Conservation (phyloP, 2,797 vertebrate genomes). For the Lepus townsendii region DNA sequence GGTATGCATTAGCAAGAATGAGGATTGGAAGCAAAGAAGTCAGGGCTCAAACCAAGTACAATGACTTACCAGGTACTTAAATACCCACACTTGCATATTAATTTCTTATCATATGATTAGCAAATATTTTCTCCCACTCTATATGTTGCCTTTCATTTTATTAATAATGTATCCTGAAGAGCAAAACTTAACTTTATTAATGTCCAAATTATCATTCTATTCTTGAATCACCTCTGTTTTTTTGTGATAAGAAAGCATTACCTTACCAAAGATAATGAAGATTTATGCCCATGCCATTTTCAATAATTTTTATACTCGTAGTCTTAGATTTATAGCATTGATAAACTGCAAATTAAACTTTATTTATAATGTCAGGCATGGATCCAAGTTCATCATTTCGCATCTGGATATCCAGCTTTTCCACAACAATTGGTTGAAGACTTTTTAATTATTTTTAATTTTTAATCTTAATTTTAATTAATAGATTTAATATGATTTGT, state of each 20-base stretch:
- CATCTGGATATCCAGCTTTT: neutral
- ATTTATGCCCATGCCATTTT: neutral
- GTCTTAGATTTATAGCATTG: too few species aligned
- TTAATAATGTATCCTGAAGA: neutral
- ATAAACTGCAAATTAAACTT: neutral
- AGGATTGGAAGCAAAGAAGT: too few species aligned
- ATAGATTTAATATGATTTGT: too few species aligned
- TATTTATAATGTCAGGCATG: neutral
- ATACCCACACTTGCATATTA: too few species aligned
- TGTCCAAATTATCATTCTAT: neutral
- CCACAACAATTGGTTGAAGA: neutral
- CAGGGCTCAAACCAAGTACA: too few species aligned
- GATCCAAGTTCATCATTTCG: neutral
- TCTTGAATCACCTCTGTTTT: neutral
- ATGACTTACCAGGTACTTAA: too few species aligned
- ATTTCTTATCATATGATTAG: neutral
- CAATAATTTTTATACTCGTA: neutral
- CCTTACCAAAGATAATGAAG: neutral
- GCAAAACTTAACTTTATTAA: neutral
- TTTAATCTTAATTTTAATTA: too few species aligned
- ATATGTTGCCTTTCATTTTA: neutral
- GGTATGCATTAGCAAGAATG: too few species aligned
- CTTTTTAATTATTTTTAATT: too few species aligned
- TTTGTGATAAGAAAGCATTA: neutral
- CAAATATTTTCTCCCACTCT: neutral